These are phyloP conservation scores for Acanthis flammea DNA, from an alignment of 2,797 vertebrate genomes.

Conservation along the genomic window DNA sequence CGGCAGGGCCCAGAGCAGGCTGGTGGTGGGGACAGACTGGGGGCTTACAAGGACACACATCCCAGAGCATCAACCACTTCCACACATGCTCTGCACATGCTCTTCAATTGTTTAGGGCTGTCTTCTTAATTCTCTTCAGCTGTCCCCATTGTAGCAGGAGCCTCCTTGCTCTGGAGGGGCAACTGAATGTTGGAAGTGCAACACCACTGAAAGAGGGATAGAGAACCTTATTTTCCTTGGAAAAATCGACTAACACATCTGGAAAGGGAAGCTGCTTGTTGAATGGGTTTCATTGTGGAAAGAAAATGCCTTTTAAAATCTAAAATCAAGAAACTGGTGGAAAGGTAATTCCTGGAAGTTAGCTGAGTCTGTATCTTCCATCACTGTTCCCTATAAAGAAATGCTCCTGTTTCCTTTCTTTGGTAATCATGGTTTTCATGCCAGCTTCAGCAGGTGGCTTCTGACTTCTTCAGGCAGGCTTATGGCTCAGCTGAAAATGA, in stretches of 20 bases:
- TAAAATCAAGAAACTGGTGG: not conserved
- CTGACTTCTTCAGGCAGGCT: not conserved
- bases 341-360: not conserved
- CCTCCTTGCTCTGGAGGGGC: not conserved
- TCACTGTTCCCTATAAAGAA: not conserved
- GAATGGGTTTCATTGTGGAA: not conserved
- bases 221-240: accelerated
- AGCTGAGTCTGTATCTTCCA: not conserved
- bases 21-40: accelerated
- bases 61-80: not conserved
- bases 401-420: not conserved
- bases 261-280: not conserved
- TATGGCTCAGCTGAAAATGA: not conserved
- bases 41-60: not conserved
- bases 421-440: not conserved
- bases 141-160: not conserved
- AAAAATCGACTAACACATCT: not conserved
- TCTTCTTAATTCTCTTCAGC: conserved; percentile 4
- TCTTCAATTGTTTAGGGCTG: not conserved
- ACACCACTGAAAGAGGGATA: not conserved
- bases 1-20: not conserved
- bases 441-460: not conserved
- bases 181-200: not conserved
- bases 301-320: not conserved
- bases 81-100: not conserved